Conservation (phyloP, 2,888 invertebrate species). For the Nebria brevicollis region DNA sequence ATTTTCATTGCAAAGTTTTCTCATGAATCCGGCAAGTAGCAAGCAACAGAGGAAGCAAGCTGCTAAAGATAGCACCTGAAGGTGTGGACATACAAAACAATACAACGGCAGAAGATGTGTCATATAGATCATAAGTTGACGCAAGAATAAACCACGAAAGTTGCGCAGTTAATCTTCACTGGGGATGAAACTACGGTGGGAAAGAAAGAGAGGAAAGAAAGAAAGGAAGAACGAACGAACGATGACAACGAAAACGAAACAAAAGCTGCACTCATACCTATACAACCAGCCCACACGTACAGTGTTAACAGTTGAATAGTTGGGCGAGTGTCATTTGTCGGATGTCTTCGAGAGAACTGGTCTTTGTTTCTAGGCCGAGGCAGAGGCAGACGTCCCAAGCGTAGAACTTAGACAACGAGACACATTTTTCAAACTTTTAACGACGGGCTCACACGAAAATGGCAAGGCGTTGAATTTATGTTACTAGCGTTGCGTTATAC, state of each 20-base stretch:
- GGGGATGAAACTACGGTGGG: background rate
- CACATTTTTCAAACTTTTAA: slow-evolving; percentile 30
- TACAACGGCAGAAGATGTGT: slow-evolving; percentile 19
- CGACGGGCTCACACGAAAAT: slow-evolving; percentile 30
- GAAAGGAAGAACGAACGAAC: background rate
- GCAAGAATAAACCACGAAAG: slow-evolving; percentile 44
- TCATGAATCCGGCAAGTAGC: slow-evolving; percentile 6
- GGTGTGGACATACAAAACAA: slow-evolving; percentile 18
- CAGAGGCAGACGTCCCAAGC: slow-evolving; percentile 7
- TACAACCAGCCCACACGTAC: background rate
- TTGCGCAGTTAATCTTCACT: slow-evolving; percentile 41
- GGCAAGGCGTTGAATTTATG: slow-evolving; percentile 19
- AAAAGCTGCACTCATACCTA: slow-evolving; percentile 34
- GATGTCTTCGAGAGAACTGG: slow-evolving; percentile 30
- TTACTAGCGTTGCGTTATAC: slow-evolving; percentile 1
- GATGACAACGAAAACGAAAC: slow-evolving; percentile 47
- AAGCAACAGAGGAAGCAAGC: background rate
- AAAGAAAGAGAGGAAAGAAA: slow-evolving; percentile 12
- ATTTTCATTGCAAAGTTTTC: slow-evolving; percentile 7
- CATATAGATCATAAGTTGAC: slow-evolving; percentile 41
- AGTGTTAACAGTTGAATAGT: slow-evolving; percentile 47
- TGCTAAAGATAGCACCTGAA: background rate
- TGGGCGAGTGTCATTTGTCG: slow-evolving; percentile 43
- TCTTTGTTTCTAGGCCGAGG: slow-evolving; percentile 32
- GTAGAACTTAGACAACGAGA: slow-evolving; percentile 26